Percentiles rank a stretch among this genome's conserved stretches.
phyloP scores from a whole-genome alignment of 2,113 vertebrate genomes.

The Chinchilla lanigera region DNA sequence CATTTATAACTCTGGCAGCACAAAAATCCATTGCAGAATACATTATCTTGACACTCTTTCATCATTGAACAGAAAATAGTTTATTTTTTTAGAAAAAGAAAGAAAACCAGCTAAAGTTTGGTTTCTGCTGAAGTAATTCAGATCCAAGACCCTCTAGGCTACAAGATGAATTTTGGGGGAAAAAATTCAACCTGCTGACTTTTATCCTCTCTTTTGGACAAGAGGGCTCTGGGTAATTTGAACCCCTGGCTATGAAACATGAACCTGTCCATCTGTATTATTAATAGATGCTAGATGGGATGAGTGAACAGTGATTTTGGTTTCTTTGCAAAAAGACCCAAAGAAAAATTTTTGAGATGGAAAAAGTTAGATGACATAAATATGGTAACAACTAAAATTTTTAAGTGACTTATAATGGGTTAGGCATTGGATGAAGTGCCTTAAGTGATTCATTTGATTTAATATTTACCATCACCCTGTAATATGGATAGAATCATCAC shows the following conservation, averaged over 20 bases:
- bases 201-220: conserved; percentile 66
- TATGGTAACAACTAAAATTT: background rate
- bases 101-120: conserved; percentile 61
- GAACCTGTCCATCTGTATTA: conserved; percentile 51
- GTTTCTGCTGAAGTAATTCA: conserved; percentile 76
- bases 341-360: conserved; percentile 29
- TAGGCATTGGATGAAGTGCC: background rate
- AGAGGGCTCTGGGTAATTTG: conserved; percentile 63
- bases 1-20: conserved; percentile 24
- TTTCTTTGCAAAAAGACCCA: conserved; percentile 5
- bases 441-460: background rate
- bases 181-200: conserved; percentile 58
- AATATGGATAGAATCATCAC: background rate
- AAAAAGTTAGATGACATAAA: conserved; percentile 49
- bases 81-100: background rate
- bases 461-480: background rate
- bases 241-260: conserved; percentile 9
- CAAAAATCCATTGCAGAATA: conserved; percentile 41
- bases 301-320: background rate
- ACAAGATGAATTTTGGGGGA: conserved; percentile 63
- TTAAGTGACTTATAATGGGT: background rate
- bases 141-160: conserved; percentile 62
- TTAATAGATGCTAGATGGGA: conserved; percentile 11
- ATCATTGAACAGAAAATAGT: conserved; percentile 43
- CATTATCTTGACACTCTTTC: conserved; percentile 56